Percentiles rank a stretch among this genome's conserved stretches.
phyloP scores from a whole-genome alignment of 2,888 invertebrate genomes.

The Bibio marci region DNA sequence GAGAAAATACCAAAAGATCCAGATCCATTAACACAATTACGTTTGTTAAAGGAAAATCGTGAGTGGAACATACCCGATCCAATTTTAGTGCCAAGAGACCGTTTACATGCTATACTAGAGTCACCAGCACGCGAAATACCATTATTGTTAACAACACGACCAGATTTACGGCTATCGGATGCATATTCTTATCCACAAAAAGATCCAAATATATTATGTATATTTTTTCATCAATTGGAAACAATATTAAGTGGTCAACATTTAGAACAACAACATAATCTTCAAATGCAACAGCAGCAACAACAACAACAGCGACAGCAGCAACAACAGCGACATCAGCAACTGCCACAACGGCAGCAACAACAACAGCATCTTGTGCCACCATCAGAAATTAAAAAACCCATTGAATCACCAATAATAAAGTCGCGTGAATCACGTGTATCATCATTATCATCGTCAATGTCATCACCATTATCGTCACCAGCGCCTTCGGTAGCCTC shows the following conservation, averaged over 20 bases:
- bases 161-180: constrained; percentile 56
- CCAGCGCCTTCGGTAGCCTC: too few relatives aligned
- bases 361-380: too few relatives aligned
- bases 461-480: too few relatives aligned
- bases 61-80: constrained; percentile 65
- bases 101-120: constrained; percentile 48
- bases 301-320: constrained; percentile 17
- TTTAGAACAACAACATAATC: constrained; percentile 30
- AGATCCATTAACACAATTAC: constrained; percentile 54
- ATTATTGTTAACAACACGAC: constrained; percentile 47
- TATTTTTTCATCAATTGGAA: constrained; percentile 57
- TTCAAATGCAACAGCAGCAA: too few relatives aligned
- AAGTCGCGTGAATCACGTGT: too few relatives aligned
- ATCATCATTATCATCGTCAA: too few relatives aligned
- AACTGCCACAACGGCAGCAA: constrained; percentile 10
- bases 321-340: constrained; percentile 13
- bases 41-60: constrained; percentile 45
- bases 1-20: constrained; percentile 33
- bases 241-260: constrained; percentile 42
- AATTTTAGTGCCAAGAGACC: constrained; percentile 60
- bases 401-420: too few relatives aligned
- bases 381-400: too few relatives aligned
- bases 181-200: constrained; percentile 55
- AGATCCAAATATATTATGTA: constrained; percentile 62
- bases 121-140: constrained; percentile 65